A percentile compares a stretch with the other conserved stretches of the same genome.
Evolutionary conservation across 2,888 invertebrate species (phyloP).

Genomic region (Junonia oenone): DNA sequence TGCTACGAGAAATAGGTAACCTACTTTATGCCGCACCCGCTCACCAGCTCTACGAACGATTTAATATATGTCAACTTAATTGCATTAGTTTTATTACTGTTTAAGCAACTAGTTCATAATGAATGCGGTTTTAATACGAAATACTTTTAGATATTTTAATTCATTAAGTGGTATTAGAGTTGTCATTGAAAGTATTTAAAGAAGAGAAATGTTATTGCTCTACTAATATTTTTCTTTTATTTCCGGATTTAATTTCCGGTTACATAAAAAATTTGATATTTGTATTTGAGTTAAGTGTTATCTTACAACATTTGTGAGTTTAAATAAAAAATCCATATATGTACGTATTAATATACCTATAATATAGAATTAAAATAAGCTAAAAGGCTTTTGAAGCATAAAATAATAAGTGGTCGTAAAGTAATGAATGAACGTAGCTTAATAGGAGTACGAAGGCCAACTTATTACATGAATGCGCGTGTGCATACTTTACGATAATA

Average conservation of each 20-base stretch:
- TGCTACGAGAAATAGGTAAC: conserved; percentile 67
- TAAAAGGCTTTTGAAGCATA: conserved; percentile 15
- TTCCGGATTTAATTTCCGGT: too few species aligned
- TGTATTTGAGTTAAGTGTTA: background rate
- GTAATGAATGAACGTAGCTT: conserved; percentile 28
- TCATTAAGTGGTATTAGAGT: background rate
- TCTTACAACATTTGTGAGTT: background rate
- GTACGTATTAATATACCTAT: background rate
- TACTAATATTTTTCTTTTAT: too few species aligned
- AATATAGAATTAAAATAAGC: conserved; percentile 3
- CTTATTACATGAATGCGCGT: conserved; percentile 13
- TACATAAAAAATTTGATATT: too few species aligned
- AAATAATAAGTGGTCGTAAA: conserved; percentile 25
- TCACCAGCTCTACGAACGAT: conserved; percentile 33
- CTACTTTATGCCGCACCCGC: conserved; percentile 67
- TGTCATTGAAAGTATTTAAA: too few species aligned
- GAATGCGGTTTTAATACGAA: conserved; percentile 3
- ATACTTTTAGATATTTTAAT: conserved; percentile 4
- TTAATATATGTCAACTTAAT: conserved; percentile 55
- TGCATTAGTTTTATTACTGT: conserved; percentile 46
- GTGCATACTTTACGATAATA: conserved; percentile 7
- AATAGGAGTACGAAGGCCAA: conserved; percentile 24
- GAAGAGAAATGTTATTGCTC: too few species aligned
- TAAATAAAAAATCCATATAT: background rate
- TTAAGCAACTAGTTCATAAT: conserved; percentile 7